Evolutionary conservation across 2,797 vertebrate genomes (phyloP), one percentile per base, ranked within the genome.

Genomic region (Perodicticus potto): DNA sequence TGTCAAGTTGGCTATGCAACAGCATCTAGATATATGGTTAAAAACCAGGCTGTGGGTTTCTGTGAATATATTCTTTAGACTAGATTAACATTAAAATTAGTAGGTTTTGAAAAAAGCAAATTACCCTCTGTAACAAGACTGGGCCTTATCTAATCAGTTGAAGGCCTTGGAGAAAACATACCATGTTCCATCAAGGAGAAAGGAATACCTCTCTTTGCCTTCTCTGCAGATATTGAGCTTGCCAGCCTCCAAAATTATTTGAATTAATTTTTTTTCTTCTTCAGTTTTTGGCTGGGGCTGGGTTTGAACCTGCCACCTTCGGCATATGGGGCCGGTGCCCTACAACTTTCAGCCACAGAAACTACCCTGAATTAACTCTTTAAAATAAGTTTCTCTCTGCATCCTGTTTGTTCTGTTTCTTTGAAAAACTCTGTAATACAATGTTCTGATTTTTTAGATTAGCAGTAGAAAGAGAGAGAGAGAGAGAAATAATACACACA

Each of bases 51-150:
- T 65, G 67, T 16, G 20, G 70, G 37, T 43, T 76, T 34, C 7
- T 67, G 16, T 73, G 40, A 89, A 83, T 20, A 4, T 74, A 77
- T 55, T 81, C 87, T 86, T 89, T 67, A 67, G 63, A 19, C 43
- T 2, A 83, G 43, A 84, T 93, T 86, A 80, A 17, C 25, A n/a
- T 34, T 83, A 7, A 76, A n/a, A n/a, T 83, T 3, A 67, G 13
- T 40, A 53, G 22, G 8, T 0, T 91, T 67, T 89, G 74, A 78
- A 6, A 61, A 86, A 32, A 72, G 20, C 14, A n/a, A 59, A 32
- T 69, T 65, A n/a, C 2, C 11, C 3, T 94, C 8, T 32, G 34
- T 17, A 37, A 32, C 82, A 34, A 25, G 55, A 5, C 23, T 61
- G 17, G 23, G 27, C 4, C 6, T 73, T 11, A 22, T 43, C n/a